phyloP scores from a whole-genome alignment of 2,797 vertebrate genomes.

The Coregonus suidteri region DNA sequence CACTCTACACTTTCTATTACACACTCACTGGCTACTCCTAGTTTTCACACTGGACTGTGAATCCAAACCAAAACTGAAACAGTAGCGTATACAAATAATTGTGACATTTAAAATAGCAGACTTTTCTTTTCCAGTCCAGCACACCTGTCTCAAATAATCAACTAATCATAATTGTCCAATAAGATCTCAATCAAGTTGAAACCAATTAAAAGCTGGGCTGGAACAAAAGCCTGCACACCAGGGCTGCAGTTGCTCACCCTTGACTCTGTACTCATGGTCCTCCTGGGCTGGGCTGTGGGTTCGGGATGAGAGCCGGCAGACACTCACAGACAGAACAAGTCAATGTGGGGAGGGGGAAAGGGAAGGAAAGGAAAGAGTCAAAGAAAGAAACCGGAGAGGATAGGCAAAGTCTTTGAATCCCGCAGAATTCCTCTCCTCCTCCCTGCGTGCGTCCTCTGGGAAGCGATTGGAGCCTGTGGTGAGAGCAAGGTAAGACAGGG shows the following conservation, averaged over 20 bases:
- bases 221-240: not conserved
- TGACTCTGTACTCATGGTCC: constrained; percentile 29
- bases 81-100: not conserved
- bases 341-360: constrained; percentile 44
- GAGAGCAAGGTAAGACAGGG: constrained; percentile 81
- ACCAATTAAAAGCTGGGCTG: not conserved
- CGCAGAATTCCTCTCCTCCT: constrained; percentile 78
- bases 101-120: no score
- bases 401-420: constrained; percentile 72
- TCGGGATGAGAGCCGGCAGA: constrained; percentile 32
- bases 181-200: no score
- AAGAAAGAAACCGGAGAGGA: constrained; percentile 47
- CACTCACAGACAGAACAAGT: constrained; percentile 25
- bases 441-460: constrained; percentile 71
- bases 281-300: constrained; percentile 52
- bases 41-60: not conserved
- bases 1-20: not conserved
- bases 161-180: not conserved
- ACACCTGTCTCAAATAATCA: constrained; percentile 3
- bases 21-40: not conserved
- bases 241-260: not conserved
- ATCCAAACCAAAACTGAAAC: not conserved
- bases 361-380: constrained; percentile 55
- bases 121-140: not conserved
- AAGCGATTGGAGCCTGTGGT: constrained; percentile 78